Percentiles rank a stretch among this genome's conserved stretches.
These are phyloP conservation scores for Diplosoma virens DNA, from an alignment of 23 tunicate genomes.

Conservation along the genomic window DNA sequence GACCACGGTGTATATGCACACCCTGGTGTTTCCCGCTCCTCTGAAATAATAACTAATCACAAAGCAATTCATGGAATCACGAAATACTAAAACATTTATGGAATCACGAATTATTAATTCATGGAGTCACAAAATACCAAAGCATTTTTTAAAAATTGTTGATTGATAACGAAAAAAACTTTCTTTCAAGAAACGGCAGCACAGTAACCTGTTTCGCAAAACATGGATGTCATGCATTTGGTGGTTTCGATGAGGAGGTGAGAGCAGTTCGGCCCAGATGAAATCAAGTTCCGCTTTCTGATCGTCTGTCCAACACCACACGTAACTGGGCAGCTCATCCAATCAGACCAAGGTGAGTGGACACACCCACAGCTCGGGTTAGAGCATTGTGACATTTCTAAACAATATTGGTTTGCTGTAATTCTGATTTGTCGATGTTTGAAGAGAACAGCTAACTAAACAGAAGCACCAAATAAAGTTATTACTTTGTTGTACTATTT, in stretches of 20 bases:
- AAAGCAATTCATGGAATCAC: no score
- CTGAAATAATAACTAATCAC: not conserved
- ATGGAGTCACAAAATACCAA: no score
- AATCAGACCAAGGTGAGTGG: conserved; percentile 74
- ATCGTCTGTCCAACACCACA: conserved; percentile 85
- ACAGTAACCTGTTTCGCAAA: conserved; percentile 35
- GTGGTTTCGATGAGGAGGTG: conserved; percentile 41
- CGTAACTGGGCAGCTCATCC: conserved; percentile 80
- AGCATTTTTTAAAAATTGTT: no score
- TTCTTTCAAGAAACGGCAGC: no score
- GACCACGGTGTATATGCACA: conserved; percentile 72
- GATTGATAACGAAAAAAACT: no score
- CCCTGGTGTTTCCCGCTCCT: conserved; percentile 28
- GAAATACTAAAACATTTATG: no score
- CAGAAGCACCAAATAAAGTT: no score
- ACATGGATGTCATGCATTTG: conserved; percentile 60
- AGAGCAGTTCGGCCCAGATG: conserved; percentile 6
- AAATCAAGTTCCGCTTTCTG: conserved; percentile 31
- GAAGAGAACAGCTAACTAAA: no score
- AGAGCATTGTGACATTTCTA: conserved; percentile 45
- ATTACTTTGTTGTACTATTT: not conserved
- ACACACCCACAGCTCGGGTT: conserved; percentile 28
- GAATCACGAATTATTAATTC: no score
- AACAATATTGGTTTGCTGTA: not conserved
- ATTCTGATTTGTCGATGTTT: no score